Conservation (phyloP, 2,797 vertebrate species). For the Hephaestus fuliginosus region DNA sequence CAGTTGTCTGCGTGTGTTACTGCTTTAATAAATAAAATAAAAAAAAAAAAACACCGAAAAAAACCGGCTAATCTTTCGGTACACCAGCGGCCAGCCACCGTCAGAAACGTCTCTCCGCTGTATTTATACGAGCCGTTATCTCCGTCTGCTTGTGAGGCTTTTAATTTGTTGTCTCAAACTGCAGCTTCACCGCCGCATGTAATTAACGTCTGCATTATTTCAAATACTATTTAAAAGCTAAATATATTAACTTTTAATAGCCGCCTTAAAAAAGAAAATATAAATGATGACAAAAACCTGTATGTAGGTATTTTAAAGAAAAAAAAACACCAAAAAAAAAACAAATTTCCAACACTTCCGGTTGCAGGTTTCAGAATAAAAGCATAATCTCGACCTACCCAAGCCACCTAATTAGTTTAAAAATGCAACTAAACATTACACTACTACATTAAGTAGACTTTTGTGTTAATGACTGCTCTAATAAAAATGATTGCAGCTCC, state of each 20-base stretch:
- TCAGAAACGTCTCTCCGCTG: too few relatives aligned
- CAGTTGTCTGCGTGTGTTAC: background rate
- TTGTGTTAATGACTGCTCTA: background rate
- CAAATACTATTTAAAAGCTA: background rate
- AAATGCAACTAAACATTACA: background rate
- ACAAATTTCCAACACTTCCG: constrained; percentile 1
- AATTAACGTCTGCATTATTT: too few relatives aligned
- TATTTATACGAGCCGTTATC: background rate
- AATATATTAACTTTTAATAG: rapidly evolving
- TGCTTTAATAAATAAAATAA: too few relatives aligned
- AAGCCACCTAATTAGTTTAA: rapidly evolving
- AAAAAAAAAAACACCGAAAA: too few relatives aligned
- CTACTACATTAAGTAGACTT: background rate
- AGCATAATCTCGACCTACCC: background rate
- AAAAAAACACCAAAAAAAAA: background rate
- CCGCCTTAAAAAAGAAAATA: rapidly evolving
- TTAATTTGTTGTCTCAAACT: background rate
- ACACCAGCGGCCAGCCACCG: background rate
- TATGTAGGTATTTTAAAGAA: rapidly evolving
- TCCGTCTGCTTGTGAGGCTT: background rate
- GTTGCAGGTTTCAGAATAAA: constrained; percentile 46
- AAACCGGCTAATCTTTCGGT: background rate
- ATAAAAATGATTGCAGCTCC: background rate
- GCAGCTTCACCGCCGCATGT: background rate
- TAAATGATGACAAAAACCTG: background rate